Percentiles rank a stretch among this genome's conserved stretches.
These are phyloP conservation scores for Penaeus indicus DNA, from an alignment of 1,140 invertebrate species.

Conservation along the genomic window DNA sequence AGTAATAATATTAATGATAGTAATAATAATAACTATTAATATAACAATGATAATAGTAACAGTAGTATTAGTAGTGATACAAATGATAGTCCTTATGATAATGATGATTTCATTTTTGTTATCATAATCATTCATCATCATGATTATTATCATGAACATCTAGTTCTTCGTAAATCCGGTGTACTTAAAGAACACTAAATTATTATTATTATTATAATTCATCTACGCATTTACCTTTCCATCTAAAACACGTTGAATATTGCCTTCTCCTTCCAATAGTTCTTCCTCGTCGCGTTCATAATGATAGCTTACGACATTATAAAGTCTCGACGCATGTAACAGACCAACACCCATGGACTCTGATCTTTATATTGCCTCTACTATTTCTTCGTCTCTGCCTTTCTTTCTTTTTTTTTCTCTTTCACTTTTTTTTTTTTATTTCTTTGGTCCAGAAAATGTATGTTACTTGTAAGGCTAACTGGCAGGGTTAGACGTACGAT, in stretches of 20 bases:
- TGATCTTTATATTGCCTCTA: neutral
- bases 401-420: constrained; percentile 3
- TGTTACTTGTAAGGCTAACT: constrained; percentile 64
- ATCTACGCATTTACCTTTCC: neutral
- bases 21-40: neutral
- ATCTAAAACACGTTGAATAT: neutral
- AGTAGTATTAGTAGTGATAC: neutral
- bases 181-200: neutral
- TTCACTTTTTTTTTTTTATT: constrained; percentile 9
- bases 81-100: neutral
- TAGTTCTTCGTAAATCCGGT: neutral
- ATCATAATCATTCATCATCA: constrained; percentile 1
- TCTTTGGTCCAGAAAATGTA: constrained; percentile 60
- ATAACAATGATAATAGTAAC: neutral
- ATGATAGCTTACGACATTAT: too few species aligned
- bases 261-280: too few species aligned
- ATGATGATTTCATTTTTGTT: neutral
- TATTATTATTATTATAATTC: constrained; percentile 1
- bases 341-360: neutral
- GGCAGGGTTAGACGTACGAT: constrained; percentile 65
- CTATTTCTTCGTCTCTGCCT: neutral
- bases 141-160: neutral
- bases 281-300: too few species aligned
- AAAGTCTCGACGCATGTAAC: too few species aligned
- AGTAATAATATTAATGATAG: neutral